Base-by-base conservation (phyloP, 2,888 invertebrate genomes). In the Leptinotarsa peninsularis region DNA sequence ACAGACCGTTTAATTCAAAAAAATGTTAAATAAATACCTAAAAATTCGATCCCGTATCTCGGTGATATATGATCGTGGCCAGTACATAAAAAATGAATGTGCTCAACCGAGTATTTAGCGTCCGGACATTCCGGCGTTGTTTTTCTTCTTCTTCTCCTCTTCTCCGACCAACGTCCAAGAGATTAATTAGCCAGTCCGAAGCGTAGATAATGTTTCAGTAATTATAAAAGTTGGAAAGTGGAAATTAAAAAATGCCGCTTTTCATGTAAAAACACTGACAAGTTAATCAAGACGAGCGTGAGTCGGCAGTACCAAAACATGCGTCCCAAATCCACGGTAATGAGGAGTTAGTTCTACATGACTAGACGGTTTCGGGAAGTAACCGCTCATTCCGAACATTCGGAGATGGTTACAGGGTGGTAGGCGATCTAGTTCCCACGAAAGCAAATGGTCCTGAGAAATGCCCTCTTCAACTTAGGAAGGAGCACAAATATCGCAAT, bases 251-350 rank as follows among this genome's bases (percentile, higher is more conserved):
- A 85, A 85, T 80, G 83, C 85, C 85, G 85, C 85, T 83, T 86
- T 86, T 86, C 81, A 81, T 83, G 85, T 84, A 87, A 87, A 86
- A 87, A 87, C 87, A 86, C 87, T 88, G 87, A 88, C 87, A 87
- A 87, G 88, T 88, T 87, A 88, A 88, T 88, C 88, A 87, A 87
- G 85, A 82, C 79, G 79, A 74, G 77, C 79, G 81, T 87, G 87
- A 87, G 79, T 86, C 85, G 84, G 86, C 87, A 82, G 83, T 85
- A 83, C 83, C 84, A 81, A 84, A 87, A 87, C 84, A 86, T 86
- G 86, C 87, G 86, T 87, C 83, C 85, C 85, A 83, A 87, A 87
- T 86, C 82, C 79, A 81, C 81, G 79, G 85, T 87, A 87, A 87
- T 87, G 86, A 87, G 84, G 83, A 82, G 85, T 83, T 84, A 82